Evolutionary conservation across 2,797 vertebrate species (phyloP).

Genomic region (Capromys pilorides): DNA sequence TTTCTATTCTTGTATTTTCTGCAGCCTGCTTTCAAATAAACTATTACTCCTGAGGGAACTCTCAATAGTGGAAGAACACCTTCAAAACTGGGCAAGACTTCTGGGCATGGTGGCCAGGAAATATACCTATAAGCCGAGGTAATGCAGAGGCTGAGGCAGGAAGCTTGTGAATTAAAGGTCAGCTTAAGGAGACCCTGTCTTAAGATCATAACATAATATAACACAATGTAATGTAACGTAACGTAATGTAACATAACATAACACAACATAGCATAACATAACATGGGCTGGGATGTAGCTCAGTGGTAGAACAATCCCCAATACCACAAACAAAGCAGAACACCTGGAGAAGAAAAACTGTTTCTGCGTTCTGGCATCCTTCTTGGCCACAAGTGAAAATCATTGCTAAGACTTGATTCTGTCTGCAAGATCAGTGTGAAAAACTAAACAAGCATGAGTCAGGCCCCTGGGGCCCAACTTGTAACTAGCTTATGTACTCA

Average conservation of each 20-base stretch:
- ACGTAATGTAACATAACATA: too few species aligned
- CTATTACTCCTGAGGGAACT: background rate
- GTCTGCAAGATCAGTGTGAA: background rate
- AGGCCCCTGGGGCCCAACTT: background rate
- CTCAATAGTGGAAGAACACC: background rate
- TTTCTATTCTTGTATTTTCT: background rate
- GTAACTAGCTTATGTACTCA: background rate
- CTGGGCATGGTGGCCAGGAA: background rate
- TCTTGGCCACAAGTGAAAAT: background rate
- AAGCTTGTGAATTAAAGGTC: background rate
- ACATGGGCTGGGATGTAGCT: background rate
- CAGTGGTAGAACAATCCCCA: background rate
- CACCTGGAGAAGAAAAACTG: background rate
- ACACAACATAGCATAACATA: background rate
- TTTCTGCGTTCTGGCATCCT: background rate
- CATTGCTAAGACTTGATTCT: background rate
- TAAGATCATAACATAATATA: background rate
- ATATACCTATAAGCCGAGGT: background rate
- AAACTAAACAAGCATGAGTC: background rate
- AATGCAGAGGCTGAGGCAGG: background rate
- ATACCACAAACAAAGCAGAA: background rate
- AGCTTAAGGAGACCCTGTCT: background rate
- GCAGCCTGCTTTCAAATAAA: background rate
- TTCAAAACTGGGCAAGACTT: background rate
- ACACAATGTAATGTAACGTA: too few species aligned